Conservation (phyloP, 2,797 vertebrate genomes). For the Aldrovandia affinis region DNA sequence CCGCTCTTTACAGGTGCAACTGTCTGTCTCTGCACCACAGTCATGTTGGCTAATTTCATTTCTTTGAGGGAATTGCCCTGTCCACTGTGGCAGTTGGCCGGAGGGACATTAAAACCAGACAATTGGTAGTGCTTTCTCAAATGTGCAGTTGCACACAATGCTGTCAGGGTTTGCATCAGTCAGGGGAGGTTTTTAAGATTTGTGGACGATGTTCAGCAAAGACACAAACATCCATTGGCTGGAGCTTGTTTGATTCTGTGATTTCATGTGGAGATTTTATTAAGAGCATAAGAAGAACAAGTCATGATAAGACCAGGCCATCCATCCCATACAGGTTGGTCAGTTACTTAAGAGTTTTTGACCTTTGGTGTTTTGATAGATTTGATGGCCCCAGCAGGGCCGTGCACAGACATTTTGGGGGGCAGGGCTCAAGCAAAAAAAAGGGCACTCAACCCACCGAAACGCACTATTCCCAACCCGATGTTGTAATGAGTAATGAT, state of each 20-base stretch:
- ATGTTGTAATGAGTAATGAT: too few species aligned
- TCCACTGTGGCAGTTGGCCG: background rate
- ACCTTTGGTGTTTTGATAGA: background rate
- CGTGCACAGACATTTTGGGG: too few species aligned
- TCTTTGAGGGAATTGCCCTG: background rate
- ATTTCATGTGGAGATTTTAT: background rate
- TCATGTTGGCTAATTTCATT: background rate
- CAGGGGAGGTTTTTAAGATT: background rate
- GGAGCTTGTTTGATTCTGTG: background rate
- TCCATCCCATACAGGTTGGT: too few species aligned
- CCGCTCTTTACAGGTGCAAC: slow-evolving; percentile 16
- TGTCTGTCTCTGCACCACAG: background rate
- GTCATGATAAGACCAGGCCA: too few species aligned
- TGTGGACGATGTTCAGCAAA: background rate
- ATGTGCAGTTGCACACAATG: background rate
- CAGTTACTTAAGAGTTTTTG: too few species aligned
- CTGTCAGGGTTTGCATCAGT: background rate
- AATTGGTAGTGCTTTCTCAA: background rate
- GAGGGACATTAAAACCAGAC: background rate
- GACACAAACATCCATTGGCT: background rate
- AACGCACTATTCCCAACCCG: too few species aligned
- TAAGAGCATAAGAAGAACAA: too few species aligned
- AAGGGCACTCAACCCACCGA: too few species aligned
- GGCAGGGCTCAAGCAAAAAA: too few species aligned
- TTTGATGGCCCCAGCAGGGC: background rate